Percentiles rank a stretch among this genome's conserved stretches.
Conservation (phyloP, 2,888 invertebrate species). For the Agriopis aurantiaria region DNA sequence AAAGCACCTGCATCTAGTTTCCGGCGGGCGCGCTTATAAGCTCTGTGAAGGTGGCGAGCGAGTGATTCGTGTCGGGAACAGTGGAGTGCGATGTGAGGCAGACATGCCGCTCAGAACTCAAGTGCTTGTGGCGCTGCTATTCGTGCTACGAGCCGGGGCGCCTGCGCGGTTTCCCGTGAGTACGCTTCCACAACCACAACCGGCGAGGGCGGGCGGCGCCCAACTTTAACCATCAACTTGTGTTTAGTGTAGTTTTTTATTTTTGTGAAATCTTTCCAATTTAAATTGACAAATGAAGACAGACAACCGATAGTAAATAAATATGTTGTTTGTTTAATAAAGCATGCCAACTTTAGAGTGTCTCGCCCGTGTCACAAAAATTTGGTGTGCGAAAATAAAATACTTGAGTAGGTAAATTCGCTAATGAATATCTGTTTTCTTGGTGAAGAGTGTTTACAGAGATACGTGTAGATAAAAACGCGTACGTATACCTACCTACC, state of each 20-base stretch:
- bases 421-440: constrained; percentile 5
- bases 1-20: constrained; percentile 81
- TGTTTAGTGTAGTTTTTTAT: constrained; percentile 27
- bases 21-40: constrained; percentile 71
- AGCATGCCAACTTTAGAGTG: constrained; percentile 5
- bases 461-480: neutral
- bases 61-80: constrained; percentile 56
- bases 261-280: neutral
- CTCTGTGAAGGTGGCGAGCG: constrained; percentile 56
- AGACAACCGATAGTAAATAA: neutral
- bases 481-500: too few species aligned
- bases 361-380: neutral
- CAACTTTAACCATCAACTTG: constrained; percentile 43
- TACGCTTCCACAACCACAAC: constrained; percentile 50
- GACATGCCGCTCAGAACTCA: constrained; percentile 68
- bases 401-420: constrained; percentile 4
- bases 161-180: constrained; percentile 84
- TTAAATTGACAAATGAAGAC: neutral
- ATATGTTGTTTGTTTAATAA: neutral
- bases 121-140: constrained; percentile 68
- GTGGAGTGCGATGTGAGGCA: constrained; percentile 72
- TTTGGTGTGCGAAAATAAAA: constrained; percentile 3
- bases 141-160: constrained; percentile 76
- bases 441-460: constrained; percentile 8
- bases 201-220: constrained; percentile 73